Base-by-base conservation (phyloP, 2,113 vertebrate species). In the Vidua macroura region DNA sequence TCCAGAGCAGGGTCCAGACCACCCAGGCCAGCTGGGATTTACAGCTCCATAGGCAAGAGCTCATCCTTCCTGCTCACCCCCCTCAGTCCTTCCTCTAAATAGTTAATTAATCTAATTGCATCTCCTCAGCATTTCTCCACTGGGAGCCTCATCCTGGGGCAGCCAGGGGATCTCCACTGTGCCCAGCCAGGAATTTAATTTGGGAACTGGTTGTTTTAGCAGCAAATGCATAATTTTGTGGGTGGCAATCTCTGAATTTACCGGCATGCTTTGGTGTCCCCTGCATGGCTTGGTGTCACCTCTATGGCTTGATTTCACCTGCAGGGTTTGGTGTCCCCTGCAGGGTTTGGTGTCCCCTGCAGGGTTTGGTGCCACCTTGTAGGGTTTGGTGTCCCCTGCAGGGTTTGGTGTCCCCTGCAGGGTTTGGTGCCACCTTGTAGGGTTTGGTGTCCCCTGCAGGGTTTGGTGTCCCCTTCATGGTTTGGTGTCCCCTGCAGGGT, bases 381-480 rank as follows among this genome's bases (percentile, higher is more conserved):
- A 44, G 0, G 14, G 8, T 1, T 58, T 58, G 33, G 8, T 35
- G 70, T 2, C 31, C 1, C 28, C 8, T 51, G 49, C 2, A 51
- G 49, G 8, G 14, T 51, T 27, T 51, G 49, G 25, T 51, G 49
- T 27, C 22, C 11, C 13, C 11, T 49, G 46, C 46, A 46, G 5
- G 10, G 20, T 21, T 46, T 46, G 20, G 13, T 55, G 69, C 3
- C 49, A 4, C 28, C 49, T 30, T 72, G 7, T 3, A 25, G 4
- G n/a, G 18, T 2, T 37, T 30, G 13, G 25, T 28, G 72, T 30
- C 55, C 6, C 12, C 22, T 41, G 22, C 48, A 49, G 0, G 13
- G 7, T 3, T 60, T 64, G 31, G 24, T 64, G 60, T 6, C 62
- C 2, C 27, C 60, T 64, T 0, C 2, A 23, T 0, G 39, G 52